Evolutionary conservation across 2,888 invertebrate genomes (phyloP).

Genomic region (Zaprionus obscuricornis): DNA sequence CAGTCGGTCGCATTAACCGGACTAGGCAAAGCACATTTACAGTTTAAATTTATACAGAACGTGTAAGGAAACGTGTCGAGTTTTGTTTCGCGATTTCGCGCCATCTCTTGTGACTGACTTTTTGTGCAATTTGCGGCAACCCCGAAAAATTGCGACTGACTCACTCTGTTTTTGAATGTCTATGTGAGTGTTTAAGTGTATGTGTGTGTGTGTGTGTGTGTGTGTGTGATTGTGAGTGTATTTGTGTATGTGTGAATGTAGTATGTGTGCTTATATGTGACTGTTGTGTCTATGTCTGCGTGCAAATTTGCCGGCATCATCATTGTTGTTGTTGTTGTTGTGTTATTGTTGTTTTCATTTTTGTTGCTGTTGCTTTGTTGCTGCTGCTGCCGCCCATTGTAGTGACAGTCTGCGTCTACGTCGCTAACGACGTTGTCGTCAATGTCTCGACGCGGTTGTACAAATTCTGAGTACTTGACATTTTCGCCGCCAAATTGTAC

Average conservation of each 20-base stretch:
- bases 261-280: neutral
- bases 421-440: conserved; percentile 4
- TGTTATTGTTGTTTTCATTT: conserved; percentile 38
- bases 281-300: neutral
- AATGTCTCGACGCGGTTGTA: conserved; percentile 32
- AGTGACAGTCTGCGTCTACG: conserved; percentile 49
- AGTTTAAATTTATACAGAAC: conserved; percentile 6
- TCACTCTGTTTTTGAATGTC: conserved; percentile 15
- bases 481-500: conserved; percentile 79
- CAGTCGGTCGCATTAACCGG: conserved; percentile 56
- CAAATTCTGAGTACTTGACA: conserved; percentile 67
- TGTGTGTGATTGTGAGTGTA: conserved; percentile 7
- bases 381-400: conserved; percentile 35
- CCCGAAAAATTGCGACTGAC: conserved; percentile 9
- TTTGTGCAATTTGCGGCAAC: conserved; percentile 43
- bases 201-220: conserved; percentile 1
- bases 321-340: conserved; percentile 42
- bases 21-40: conserved; percentile 4
- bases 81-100: conserved; percentile 45
- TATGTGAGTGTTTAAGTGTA: neutral
- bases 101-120: conserved; percentile 30
- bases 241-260: neutral
- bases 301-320: conserved; percentile 51
- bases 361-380: neutral
- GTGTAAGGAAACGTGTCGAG: conserved; percentile 38